Percentiles rank a stretch among this genome's conserved stretches.
Conservation (phyloP, 2,113 vertebrate genomes). For the Dinomys branickii region DNA sequence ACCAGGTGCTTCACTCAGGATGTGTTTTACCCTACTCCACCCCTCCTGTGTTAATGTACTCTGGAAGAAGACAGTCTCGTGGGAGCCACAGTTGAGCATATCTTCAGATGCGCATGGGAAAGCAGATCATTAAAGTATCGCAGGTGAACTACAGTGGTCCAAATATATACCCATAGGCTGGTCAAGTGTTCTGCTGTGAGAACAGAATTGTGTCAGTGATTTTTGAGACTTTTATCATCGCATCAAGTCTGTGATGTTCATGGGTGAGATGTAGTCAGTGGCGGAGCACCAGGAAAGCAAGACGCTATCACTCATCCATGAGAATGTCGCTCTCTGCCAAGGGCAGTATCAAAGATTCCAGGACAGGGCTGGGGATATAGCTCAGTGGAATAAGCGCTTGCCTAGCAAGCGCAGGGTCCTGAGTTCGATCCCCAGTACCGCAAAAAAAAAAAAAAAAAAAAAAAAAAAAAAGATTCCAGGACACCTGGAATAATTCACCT, state of each 20-base stretch:
- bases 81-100: not conserved
- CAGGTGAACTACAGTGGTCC: not conserved
- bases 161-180: not conserved
- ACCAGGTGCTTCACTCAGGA: not conserved
- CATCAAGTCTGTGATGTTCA: not conserved
- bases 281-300: not conserved
- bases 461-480: not conserved
- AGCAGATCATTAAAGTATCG: not conserved
- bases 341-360: too few relatives aligned
- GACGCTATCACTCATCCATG: accelerated
- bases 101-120: not conserved
- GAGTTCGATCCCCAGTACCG: too few relatives aligned
- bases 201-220: not conserved
- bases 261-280: not conserved
- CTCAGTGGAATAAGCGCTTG: too few relatives aligned
- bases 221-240: not conserved
- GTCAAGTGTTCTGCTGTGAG: not conserved
- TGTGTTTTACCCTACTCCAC: not conserved
- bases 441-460: too few relatives aligned
- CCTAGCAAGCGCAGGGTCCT: too few relatives aligned
- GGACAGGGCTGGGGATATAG: too few relatives aligned
- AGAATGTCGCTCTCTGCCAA: too few relatives aligned
- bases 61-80: not conserved
- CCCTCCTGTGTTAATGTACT: not conserved
- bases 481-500: not conserved